Percentiles rank a stretch among this genome's conserved stretches.
Conservation (phyloP, 2,888 invertebrate genomes). For the Operophtera brumata region DNA sequence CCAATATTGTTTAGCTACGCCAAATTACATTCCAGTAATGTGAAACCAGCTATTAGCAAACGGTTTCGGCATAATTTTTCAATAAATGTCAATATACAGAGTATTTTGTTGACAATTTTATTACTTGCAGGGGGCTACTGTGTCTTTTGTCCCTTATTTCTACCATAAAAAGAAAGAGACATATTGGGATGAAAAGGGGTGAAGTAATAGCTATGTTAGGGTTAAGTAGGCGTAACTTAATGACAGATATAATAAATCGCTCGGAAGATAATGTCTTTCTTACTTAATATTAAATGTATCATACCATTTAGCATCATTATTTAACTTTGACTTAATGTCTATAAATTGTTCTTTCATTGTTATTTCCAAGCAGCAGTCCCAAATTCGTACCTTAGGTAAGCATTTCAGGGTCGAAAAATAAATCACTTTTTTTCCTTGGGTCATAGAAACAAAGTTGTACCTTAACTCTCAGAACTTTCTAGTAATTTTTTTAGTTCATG, state of each 20-base stretch:
- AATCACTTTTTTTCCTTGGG: no score
- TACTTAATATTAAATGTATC: constrained; percentile 29
- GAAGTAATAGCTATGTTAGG: constrained; percentile 55
- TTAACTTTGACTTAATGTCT: constrained; percentile 21
- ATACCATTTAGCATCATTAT: constrained; percentile 13
- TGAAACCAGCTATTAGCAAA: constrained; percentile 18
- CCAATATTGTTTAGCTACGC: constrained; percentile 8
- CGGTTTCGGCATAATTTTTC: constrained; percentile 59
- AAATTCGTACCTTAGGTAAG: no score
- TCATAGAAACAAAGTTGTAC: no score
- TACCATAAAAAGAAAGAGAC: constrained; percentile 33
- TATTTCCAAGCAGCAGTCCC: no score
- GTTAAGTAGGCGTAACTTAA: constrained; percentile 67
- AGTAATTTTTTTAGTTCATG: no score
- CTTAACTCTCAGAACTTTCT: no score
- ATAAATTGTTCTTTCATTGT: no score
- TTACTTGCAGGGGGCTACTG: constrained; percentile 34
- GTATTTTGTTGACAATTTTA: constrained; percentile 51
- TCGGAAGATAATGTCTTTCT: constrained; percentile 55
- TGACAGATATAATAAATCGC: constrained; percentile 74
- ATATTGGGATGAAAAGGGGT: constrained; percentile 32
- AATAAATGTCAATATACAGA: constrained; percentile 56
- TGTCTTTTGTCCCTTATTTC: constrained; percentile 37
- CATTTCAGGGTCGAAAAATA: no score
- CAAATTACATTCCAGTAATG: constrained; percentile 11